Evolutionary conservation across 2,888 invertebrate species (phyloP).

Genomic region (Lordiphosa andalusiaca): DNA sequence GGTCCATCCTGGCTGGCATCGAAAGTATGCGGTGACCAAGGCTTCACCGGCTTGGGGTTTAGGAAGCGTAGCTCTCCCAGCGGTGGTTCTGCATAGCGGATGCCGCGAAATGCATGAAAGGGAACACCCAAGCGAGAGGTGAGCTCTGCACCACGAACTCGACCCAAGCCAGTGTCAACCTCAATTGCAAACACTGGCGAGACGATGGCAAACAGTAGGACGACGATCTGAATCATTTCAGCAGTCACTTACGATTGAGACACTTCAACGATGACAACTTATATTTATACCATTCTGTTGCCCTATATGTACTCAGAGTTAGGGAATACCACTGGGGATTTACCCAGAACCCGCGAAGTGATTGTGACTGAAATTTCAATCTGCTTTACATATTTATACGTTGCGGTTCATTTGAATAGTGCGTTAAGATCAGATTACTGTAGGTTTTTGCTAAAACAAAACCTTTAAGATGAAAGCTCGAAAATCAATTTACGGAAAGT

Average conservation of each 20-base stretch:
- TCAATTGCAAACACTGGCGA: conserved; percentile 41
- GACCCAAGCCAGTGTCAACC: conserved; percentile 71
- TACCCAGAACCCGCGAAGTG: not conserved
- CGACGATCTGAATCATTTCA: conserved; percentile 32
- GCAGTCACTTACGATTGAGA: conserved; percentile 3
- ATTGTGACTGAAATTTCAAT: not conserved
- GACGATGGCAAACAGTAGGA: conserved; percentile 6
- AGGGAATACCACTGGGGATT: conserved; percentile 1
- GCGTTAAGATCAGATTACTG: too few species aligned
- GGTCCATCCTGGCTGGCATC: conserved; percentile 83
- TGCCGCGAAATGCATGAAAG: conserved; percentile 76
- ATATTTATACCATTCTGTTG: conserved; percentile 1
- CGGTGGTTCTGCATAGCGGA: conserved; percentile 77
- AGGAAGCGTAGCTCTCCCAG: conserved; percentile 72
- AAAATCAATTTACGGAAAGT: too few species aligned
- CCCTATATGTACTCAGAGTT: not conserved
- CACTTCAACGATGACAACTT: not conserved
- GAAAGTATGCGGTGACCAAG: conserved; percentile 80
- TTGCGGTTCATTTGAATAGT: too few species aligned
- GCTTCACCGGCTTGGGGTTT: conserved; percentile 80
- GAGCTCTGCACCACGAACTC: conserved; percentile 63
- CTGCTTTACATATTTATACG: too few species aligned
- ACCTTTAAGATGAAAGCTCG: too few species aligned
- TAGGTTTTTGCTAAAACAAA: too few species aligned
- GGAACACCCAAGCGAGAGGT: conserved; percentile 59